phyloP scores from a whole-genome alignment of 2,888 invertebrate species.

The Epirrhoe alternata region DNA sequence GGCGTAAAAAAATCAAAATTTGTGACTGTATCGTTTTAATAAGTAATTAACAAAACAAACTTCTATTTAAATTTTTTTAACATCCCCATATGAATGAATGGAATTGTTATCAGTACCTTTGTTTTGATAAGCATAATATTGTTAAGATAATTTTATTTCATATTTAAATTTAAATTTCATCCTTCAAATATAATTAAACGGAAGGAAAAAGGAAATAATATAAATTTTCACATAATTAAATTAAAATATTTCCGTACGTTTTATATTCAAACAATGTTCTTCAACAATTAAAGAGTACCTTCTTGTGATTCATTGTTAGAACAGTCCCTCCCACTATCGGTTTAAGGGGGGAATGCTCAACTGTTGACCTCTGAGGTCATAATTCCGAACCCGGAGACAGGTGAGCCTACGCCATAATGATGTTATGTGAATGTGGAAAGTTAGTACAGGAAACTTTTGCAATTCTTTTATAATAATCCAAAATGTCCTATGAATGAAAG shows the following conservation, averaged over 20 bases:
- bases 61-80: constrained; percentile 11
- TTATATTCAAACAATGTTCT: background rate
- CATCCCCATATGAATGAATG: constrained; percentile 1
- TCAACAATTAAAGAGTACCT: background rate
- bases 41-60: constrained; percentile 6
- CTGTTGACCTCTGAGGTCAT: constrained; percentile 18
- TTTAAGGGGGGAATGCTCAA: background rate
- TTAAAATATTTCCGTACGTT: constrained; percentile 1
- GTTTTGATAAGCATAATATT: background rate
- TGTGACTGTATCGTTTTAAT: background rate
- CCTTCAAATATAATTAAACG: constrained; percentile 36
- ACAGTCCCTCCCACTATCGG: constrained; percentile 3
- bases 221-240: constrained; percentile 33
- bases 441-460: background rate
- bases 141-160: background rate
- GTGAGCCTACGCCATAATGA: constrained; percentile 9
- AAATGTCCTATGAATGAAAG: too few relatives aligned
- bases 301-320: background rate
- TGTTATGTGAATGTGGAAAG: constrained; percentile 9
- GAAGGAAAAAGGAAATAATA: constrained; percentile 40
- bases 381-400: constrained; percentile 19
- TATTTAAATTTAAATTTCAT: background rate
- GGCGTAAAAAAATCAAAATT: too few relatives aligned
- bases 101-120: background rate
- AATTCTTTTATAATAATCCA: background rate